These are phyloP conservation scores for Nanger granti DNA, from an alignment of 2,113 vertebrate species.

Conservation along the genomic window DNA sequence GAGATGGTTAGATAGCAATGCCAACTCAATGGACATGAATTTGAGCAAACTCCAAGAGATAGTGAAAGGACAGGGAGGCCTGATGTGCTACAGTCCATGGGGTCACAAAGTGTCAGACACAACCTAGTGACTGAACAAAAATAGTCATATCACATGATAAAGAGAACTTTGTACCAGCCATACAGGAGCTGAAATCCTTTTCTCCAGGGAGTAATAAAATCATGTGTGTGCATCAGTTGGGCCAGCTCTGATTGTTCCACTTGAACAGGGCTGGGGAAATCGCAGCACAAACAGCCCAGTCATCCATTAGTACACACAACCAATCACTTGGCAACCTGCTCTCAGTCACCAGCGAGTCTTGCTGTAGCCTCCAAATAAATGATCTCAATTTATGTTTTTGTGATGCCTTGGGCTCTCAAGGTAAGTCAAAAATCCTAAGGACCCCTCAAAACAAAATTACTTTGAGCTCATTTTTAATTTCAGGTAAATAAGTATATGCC, in stretches of 20 bases:
- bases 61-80: background rate
- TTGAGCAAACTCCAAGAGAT: background rate
- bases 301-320: background rate
- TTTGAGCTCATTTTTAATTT: conserved; percentile 36
- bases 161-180: background rate
- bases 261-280: background rate
- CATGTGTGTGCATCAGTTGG: background rate
- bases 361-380: background rate
- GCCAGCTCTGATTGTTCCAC: background rate
- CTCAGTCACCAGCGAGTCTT: background rate
- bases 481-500: background rate
- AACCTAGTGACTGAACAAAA: background rate
- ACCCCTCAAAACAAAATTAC: conserved; percentile 17
- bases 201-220: background rate
- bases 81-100: background rate
- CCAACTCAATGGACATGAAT: background rate
- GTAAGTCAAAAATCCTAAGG: background rate
- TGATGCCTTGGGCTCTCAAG: background rate
- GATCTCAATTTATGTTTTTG: background rate
- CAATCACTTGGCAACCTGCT: background rate
- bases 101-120: background rate
- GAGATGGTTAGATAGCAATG: background rate
- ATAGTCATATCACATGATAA: background rate
- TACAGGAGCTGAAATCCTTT: background rate
- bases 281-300: background rate